Conservation (phyloP, 2,797 vertebrate species). For the Chrosomus eos region DNA sequence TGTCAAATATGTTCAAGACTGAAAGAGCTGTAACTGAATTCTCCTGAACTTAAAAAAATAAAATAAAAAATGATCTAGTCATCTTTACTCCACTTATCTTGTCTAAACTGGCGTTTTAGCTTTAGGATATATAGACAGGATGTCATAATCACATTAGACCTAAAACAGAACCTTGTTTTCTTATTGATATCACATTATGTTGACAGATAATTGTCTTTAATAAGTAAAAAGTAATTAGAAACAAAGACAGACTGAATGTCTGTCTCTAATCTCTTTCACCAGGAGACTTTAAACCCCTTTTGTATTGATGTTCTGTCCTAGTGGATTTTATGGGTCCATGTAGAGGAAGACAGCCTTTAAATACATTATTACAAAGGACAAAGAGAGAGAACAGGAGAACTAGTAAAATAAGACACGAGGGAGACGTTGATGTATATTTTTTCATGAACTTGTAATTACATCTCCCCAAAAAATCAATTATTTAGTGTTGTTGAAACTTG, state of each 20-base stretch:
- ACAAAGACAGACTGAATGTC: background rate
- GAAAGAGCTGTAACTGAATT: constrained; percentile 4
- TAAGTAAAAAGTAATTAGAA: constrained; percentile 15
- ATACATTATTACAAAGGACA: background rate
- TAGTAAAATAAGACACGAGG: background rate
- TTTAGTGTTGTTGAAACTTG: background rate
- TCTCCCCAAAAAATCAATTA: background rate
- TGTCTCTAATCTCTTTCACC: constrained; percentile 11
- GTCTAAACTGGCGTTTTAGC: background rate
- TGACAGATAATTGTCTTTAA: constrained; percentile 12
- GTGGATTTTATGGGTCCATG: constrained; percentile 22
- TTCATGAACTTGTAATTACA: background rate
- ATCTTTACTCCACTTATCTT: background rate
- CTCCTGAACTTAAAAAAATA: background rate
- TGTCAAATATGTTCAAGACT: constrained; percentile 4
- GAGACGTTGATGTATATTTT: background rate
- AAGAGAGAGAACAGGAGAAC: background rate
- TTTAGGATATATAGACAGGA: background rate
- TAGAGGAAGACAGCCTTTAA: background rate
- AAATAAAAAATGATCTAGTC: background rate
- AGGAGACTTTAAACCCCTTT: constrained; percentile 36
- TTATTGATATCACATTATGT: background rate
- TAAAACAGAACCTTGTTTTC: background rate
- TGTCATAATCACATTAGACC: constrained; percentile 9
- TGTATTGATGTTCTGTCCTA: constrained; percentile 44